These are phyloP conservation scores for Gadus chalcogrammus DNA, from an alignment of 2,113 vertebrate genomes.

Conservation along the genomic window DNA sequence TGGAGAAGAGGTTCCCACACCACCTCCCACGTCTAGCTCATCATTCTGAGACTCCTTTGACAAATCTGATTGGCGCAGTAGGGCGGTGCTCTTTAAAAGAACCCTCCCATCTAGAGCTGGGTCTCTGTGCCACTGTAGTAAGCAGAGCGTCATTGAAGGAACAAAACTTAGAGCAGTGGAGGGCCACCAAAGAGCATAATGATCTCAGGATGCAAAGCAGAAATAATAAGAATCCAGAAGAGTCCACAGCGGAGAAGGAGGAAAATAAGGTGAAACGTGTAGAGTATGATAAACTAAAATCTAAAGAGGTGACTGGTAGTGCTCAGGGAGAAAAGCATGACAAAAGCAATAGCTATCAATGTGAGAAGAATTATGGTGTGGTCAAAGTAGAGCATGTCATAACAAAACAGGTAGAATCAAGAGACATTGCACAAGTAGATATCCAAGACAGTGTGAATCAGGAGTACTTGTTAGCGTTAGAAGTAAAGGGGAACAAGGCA, in stretches of 20 bases:
- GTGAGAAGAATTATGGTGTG: slow-evolving; percentile 18
- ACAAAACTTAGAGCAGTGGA: slow-evolving; percentile 73
- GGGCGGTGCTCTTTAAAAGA: slow-evolving; percentile 67
- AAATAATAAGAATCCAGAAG: slow-evolving; percentile 48
- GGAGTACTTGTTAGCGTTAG: slow-evolving; percentile 9
- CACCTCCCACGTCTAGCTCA: slow-evolving; percentile 54
- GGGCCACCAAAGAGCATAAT: slow-evolving; percentile 61
- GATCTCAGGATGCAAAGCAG: slow-evolving; percentile 48
- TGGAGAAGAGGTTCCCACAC: slow-evolving; percentile 64
- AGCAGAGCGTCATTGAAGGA: slow-evolving; percentile 67
- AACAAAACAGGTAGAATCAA: slow-evolving; percentile 29
- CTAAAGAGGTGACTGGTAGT: neutral
- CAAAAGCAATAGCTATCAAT: neutral
- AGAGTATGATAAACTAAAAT: slow-evolving; percentile 9
- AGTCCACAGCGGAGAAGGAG: slow-evolving; percentile 24
- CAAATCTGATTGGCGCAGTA: slow-evolving; percentile 52
- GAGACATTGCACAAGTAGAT: slow-evolving; percentile 9
- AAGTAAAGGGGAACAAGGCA: neutral
- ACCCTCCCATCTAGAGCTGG: slow-evolving; percentile 48
- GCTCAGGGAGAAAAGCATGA: slow-evolving; percentile 16
- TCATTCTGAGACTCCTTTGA: slow-evolving; percentile 59
- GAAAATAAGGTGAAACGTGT: slow-evolving; percentile 23
- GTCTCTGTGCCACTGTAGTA: slow-evolving; percentile 33
- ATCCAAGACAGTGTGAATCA: slow-evolving; percentile 21
- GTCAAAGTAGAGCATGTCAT: slow-evolving; percentile 14